Evolutionary conservation across 2,113 vertebrate species (phyloP).

Genomic region (Hemibagrus wyckioides): DNA sequence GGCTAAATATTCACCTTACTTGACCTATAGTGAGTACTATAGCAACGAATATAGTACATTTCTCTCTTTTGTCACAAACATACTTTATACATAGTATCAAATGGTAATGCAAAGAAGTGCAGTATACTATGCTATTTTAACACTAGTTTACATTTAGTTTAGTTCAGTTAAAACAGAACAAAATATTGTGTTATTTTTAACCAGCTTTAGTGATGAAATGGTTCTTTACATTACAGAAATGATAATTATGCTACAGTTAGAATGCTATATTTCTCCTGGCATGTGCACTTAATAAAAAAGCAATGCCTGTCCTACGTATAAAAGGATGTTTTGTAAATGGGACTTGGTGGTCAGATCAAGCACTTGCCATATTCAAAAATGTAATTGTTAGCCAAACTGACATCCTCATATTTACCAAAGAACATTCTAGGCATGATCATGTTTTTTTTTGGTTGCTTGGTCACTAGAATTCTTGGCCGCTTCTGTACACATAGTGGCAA

Average conservation of each 20-base stretch:
- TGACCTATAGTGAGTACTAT: background rate
- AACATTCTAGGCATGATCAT: background rate
- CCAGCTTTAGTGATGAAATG: background rate
- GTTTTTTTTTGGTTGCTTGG: background rate
- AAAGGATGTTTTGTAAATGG: background rate
- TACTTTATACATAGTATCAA: background rate
- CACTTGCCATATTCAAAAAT: background rate
- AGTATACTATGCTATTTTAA: background rate
- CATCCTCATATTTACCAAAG: background rate
- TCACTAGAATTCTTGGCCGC: background rate
- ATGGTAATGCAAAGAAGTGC: background rate
- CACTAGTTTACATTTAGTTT: background rate
- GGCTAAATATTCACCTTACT: background rate
- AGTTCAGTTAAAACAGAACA: background rate
- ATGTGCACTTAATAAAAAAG: background rate
- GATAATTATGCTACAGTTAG: background rate
- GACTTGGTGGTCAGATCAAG: background rate
- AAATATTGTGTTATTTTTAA: background rate
- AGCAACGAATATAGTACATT: background rate
- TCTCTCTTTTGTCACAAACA: background rate
- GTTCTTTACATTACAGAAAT: background rate
- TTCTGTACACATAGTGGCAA: background rate
- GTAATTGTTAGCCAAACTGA: no score
- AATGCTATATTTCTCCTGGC: background rate
- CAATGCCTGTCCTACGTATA: background rate